Evolutionary conservation across 2,797 vertebrate genomes (phyloP).

Genomic region (Phoeniculus purpureus): DNA sequence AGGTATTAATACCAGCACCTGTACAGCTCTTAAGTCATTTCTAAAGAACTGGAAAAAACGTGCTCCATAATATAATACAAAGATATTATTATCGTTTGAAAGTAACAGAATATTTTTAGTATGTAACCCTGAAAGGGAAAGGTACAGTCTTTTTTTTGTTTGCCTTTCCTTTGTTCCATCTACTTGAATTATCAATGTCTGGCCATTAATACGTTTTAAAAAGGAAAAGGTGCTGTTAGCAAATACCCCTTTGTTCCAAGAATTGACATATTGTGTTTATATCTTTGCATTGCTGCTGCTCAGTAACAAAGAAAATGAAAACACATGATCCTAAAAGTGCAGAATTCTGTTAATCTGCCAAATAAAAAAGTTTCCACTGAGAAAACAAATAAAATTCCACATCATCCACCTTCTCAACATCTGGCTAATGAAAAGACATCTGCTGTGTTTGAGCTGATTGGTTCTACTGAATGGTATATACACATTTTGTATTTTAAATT

Average conservation of each 20-base stretch:
- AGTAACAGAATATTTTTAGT: background rate
- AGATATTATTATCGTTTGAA: background rate
- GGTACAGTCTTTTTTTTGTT: background rate
- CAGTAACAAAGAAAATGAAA: background rate
- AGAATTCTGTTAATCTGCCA: background rate
- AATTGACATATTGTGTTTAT: background rate
- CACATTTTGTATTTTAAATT: background rate
- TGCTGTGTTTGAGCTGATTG: background rate
- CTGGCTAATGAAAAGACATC: conserved; percentile 1
- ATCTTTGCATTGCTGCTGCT: background rate
- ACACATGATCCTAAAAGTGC: background rate
- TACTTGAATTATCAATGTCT: background rate
- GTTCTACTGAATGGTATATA: background rate
- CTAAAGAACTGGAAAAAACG: background rate
- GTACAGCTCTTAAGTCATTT: background rate
- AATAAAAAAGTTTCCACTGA: background rate
- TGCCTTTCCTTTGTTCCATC: background rate
- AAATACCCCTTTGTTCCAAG: conserved; percentile 5
- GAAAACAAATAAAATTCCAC: background rate
- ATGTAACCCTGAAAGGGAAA: background rate
- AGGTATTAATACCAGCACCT: background rate
- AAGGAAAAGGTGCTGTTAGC: background rate
- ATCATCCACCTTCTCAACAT: background rate
- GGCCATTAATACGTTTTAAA: background rate
- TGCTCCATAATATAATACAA: background rate